A percentile compares a stretch with the other conserved stretches of the same genome.
phyloP scores from a whole-genome alignment of 2,797 vertebrate genomes.

The Pipistrellus pipistrellus region DNA sequence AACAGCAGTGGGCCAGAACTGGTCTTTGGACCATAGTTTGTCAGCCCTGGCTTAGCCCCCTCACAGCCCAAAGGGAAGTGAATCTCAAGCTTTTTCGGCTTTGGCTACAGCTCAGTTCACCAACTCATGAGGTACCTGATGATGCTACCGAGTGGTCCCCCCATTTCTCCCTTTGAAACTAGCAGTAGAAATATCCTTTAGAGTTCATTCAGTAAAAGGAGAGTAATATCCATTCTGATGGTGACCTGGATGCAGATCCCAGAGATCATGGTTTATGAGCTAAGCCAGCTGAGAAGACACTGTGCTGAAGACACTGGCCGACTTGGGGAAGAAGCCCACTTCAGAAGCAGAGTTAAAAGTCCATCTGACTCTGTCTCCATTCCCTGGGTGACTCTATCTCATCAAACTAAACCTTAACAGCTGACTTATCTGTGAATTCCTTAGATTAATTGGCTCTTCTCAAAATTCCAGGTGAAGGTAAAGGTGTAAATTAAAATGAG shows the following conservation, averaged over 20 bases:
- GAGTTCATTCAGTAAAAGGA: conserved; percentile 10
- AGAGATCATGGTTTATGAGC: neutral
- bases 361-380: neutral
- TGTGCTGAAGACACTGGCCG: neutral
- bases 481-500: conserved; percentile 18
- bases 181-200: neutral
- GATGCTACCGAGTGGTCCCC: neutral
- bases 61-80: neutral
- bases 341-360: conserved; percentile 40
- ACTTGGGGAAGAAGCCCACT: neutral
- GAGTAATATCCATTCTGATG: conserved; percentile 3
- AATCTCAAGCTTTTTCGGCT: conserved; percentile 31
- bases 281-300: neutral
- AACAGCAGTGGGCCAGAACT: neutral
- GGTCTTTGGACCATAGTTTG: neutral
- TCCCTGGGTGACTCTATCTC: conserved; percentile 2
- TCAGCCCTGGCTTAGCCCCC: neutral
- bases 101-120: neutral
- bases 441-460: conserved; percentile 16
- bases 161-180: conserved; percentile 16
- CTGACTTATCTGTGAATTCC: conserved; percentile 44
- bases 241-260: neutral
- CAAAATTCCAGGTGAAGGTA: conserved; percentile 35
- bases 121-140: neutral
- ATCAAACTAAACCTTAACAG: conserved; percentile 26